phyloP scores from a whole-genome alignment of 2,113 vertebrate species.

The Phalacrocorax aristotelis region DNA sequence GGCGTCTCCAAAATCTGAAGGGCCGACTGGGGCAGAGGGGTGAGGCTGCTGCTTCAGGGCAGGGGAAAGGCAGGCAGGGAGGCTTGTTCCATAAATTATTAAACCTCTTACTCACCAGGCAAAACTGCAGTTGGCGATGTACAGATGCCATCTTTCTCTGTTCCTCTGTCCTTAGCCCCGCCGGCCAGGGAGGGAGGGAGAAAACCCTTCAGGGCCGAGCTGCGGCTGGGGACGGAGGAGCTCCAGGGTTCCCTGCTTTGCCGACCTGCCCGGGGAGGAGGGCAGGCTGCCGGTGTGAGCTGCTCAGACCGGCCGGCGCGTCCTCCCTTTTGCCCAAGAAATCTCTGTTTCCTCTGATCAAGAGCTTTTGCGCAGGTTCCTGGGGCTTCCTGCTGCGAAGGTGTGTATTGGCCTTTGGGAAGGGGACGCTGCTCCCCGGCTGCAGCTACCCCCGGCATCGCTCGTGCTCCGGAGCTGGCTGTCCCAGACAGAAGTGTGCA shows the following conservation, averaged over 20 bases:
- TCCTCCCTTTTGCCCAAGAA: not conserved
- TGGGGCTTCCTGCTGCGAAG: not conserved
- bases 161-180: too few species aligned
- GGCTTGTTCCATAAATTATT: not conserved
- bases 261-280: not conserved
- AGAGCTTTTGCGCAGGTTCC: conserved; percentile 19
- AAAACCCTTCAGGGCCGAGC: fast-evolving
- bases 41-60: not conserved
- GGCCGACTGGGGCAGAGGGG: not conserved
- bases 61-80: not conserved
- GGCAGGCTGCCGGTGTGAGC: not conserved
- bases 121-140: not conserved
- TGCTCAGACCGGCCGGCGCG: fast-evolving
- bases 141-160: not conserved
- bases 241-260: not conserved
- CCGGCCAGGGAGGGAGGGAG: not conserved
- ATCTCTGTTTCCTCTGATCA: not conserved
- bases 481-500: conserved; percentile 24
- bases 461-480: not conserved
- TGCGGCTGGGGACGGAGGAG: not conserved
- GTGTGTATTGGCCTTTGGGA: not conserved
- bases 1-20: fast-evolving
- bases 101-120: not conserved
- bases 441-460: not conserved
- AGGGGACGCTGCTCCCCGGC: not conserved